Evolutionary conservation across 2,113 vertebrate genomes (phyloP).

Genomic region (Monopterus albus): DNA sequence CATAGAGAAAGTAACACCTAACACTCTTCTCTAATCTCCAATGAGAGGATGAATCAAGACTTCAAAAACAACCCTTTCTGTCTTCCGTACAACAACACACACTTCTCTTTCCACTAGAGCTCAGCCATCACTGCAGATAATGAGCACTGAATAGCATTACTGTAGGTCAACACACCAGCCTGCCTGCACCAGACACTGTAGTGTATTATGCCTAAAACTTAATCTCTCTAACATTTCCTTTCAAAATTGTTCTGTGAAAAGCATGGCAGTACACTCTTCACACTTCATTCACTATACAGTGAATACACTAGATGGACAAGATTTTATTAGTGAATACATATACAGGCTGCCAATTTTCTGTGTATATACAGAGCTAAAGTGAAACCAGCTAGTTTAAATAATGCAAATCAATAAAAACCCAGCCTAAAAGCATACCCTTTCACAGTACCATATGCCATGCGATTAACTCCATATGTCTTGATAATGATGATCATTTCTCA

Average conservation of each 20-base stretch:
- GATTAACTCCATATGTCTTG: not conserved
- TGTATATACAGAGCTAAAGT: too few species aligned
- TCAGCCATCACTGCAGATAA: conserved; percentile 55
- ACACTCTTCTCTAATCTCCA: conserved; percentile 23
- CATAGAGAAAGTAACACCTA: conserved; percentile 14
- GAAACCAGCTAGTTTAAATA: too few species aligned
- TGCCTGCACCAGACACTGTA: conserved; percentile 16
- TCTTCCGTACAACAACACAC: conserved; percentile 34
- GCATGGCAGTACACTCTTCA: not conserved
- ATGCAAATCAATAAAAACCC: too few species aligned
- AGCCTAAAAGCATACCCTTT: not conserved
- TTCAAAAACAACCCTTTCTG: conserved; percentile 52
- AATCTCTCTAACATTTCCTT: not conserved
- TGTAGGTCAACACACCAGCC: conserved; percentile 12
- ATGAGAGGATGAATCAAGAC: conserved; percentile 54
- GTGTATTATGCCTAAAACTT: not conserved
- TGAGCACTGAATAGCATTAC: conserved; percentile 51
- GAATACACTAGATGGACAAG: not conserved
- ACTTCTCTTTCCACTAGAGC: conserved; percentile 30
- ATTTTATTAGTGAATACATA: too few species aligned
- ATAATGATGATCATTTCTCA: not conserved
- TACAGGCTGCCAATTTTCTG: not conserved
- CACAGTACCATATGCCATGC: not conserved
- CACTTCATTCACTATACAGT: not conserved
- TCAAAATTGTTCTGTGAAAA: conserved; percentile 3